Conservation (phyloP, 2,888 invertebrate species). For the Abscondita cerata region DNA sequence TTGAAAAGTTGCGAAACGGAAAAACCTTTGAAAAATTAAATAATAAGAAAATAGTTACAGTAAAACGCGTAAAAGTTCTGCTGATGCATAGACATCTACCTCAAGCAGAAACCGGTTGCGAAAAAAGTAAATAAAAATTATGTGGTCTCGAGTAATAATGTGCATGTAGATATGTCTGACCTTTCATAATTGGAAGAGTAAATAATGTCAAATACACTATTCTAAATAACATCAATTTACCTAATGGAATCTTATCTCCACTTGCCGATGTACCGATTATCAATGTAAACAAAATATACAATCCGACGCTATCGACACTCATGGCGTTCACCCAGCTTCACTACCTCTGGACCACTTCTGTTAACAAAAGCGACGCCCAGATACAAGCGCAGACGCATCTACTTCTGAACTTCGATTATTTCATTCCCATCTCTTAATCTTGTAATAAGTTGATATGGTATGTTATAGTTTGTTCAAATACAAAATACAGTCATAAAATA, state of each 20-base stretch:
- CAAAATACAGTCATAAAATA: no score
- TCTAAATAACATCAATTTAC: constrained; percentile 44
- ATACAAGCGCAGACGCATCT: constrained; percentile 49
- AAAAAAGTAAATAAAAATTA: no score
- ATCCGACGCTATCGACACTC: constrained; percentile 46
- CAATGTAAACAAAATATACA: constrained; percentile 49
- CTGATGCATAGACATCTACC: no score
- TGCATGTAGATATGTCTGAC: no score
- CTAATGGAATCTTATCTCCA: constrained; percentile 55
- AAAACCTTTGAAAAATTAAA: no score
- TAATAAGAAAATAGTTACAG: no score
- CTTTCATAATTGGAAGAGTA: no score
- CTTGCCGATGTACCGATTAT: constrained; percentile 46
- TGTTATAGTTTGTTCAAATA: background rate
- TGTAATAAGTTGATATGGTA: constrained; percentile 1
- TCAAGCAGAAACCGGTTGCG: no score
- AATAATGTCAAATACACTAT: no score
- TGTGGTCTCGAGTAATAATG: no score
- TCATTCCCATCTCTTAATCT: constrained; percentile 16
- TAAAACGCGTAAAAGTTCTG: no score
- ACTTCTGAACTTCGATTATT: constrained; percentile 27
- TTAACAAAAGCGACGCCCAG: constrained; percentile 53
- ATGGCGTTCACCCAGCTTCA: constrained; percentile 55
- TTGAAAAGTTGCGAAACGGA: no score
- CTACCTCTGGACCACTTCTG: constrained; percentile 53